phyloP scores from a whole-genome alignment of 1,140 invertebrate species.

The Ostrea edulis region DNA sequence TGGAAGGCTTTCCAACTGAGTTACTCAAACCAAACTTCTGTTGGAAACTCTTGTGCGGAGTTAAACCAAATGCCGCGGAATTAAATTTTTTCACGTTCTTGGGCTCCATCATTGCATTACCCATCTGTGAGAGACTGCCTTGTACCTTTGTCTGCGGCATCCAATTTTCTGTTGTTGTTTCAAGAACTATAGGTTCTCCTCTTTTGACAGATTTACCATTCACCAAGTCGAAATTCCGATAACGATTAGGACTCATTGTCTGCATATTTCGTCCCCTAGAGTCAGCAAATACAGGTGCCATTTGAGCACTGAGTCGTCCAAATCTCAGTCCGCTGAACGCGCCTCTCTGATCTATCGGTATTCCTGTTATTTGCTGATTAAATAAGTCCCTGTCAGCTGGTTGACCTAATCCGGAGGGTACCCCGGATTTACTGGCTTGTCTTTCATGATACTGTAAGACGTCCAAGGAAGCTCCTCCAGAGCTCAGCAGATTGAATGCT shows the following conservation, averaged over 20 bases:
- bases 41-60: neutral
- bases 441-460: constrained; percentile 5
- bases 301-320: neutral
- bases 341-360: neutral
- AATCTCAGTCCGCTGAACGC: neutral
- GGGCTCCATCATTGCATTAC: neutral
- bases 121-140: neutral
- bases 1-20: constrained; percentile 15
- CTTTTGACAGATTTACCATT: constrained; percentile 9
- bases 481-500: neutral
- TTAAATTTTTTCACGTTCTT: neutral
- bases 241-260: constrained; percentile 12
- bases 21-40: constrained; percentile 15
- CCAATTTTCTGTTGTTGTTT: neutral
- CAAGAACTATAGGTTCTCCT: neutral
- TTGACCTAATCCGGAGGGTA: constrained; percentile 2
- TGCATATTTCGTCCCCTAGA: neutral
- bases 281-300: neutral
- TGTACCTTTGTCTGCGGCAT: neutral
- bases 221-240: neutral
- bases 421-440: constrained; percentile 3
- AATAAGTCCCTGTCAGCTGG: neutral
- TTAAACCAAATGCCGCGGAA: neutral
- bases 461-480: neutral
- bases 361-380: neutral